A percentile compares a stretch with the other conserved stretches of the same genome.
These are phyloP conservation scores for Agonopterix arenella DNA, from an alignment of 2,888 invertebrate genomes.

Conservation along the genomic window DNA sequence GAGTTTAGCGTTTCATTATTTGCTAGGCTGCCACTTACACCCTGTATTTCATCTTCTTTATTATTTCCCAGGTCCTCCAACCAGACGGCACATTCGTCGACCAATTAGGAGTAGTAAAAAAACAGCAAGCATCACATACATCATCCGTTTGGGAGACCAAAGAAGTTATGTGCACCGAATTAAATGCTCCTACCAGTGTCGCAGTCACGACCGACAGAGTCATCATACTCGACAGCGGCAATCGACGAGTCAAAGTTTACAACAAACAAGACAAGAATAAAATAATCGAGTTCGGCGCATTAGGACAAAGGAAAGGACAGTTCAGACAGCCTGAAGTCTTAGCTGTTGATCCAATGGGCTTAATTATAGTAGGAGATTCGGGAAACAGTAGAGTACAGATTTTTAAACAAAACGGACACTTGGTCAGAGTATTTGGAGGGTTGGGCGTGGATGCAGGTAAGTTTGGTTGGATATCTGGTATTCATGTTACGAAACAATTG, in stretches of 20 bases:
- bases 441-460: slow-evolving; percentile 61
- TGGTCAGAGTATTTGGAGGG: slow-evolving; percentile 81
- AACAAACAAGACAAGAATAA: slow-evolving; percentile 69
- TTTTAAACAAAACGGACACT: slow-evolving; percentile 82
- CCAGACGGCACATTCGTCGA: slow-evolving; percentile 78
- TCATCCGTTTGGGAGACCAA: slow-evolving; percentile 48
- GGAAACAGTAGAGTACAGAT: slow-evolving; percentile 87
- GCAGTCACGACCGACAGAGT: slow-evolving; percentile 76
- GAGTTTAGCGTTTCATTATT: too few species aligned
- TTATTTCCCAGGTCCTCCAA: slow-evolving; percentile 57
- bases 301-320: slow-evolving; percentile 81
- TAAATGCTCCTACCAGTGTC: slow-evolving; percentile 84
- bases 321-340: slow-evolving; percentile 85
- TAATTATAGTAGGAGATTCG: slow-evolving; percentile 86
- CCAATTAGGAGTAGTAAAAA: slow-evolving; percentile 74
- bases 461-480: slow-evolving; percentile 84
- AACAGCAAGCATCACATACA: slow-evolving; percentile 37
- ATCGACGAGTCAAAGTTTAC: slow-evolving; percentile 81
- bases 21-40: too few species aligned
- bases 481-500: slow-evolving; percentile 76
- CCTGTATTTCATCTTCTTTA: too few species aligned
- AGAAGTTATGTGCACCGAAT: slow-evolving; percentile 64
- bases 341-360: slow-evolving; percentile 82
- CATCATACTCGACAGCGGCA: slow-evolving; percentile 82
- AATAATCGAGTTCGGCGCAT: slow-evolving; percentile 79